These are phyloP conservation scores for Okapia johnstoni DNA, from an alignment of 2,113 vertebrate species.

Conservation along the genomic window DNA sequence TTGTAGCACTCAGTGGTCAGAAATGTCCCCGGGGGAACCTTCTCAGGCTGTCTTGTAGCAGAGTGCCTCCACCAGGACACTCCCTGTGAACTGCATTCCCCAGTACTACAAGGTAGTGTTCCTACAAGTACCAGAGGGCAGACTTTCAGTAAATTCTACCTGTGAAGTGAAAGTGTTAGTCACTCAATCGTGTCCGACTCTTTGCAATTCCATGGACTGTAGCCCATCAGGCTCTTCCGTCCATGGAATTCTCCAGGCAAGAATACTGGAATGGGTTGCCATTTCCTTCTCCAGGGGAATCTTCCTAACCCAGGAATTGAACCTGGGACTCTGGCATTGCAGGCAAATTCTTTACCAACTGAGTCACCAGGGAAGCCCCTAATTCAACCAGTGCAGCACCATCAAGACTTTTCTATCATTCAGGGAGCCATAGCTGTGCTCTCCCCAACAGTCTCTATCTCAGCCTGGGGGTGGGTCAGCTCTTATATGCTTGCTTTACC, in stretches of 20 bases:
- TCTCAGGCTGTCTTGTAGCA: background rate
- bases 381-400: background rate
- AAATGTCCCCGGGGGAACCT: background rate
- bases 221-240: accelerated
- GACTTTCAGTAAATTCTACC: background rate
- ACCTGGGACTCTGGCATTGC: background rate
- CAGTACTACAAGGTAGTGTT: background rate
- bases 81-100: background rate
- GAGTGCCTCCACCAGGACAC: background rate
- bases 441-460: background rate
- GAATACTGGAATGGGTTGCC: background rate
- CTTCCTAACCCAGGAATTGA: background rate
- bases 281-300: background rate
- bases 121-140: background rate
- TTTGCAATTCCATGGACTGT: background rate
- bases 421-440: background rate
- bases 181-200: background rate
- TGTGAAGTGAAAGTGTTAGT: background rate
- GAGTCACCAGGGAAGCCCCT: background rate
- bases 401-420: background rate
- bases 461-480: background rate
- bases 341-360: background rate
- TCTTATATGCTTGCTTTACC: background rate
- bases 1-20: background rate
- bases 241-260: background rate